phyloP scores from a whole-genome alignment of 2,797 vertebrate species.

The Xenops minutus region DNA sequence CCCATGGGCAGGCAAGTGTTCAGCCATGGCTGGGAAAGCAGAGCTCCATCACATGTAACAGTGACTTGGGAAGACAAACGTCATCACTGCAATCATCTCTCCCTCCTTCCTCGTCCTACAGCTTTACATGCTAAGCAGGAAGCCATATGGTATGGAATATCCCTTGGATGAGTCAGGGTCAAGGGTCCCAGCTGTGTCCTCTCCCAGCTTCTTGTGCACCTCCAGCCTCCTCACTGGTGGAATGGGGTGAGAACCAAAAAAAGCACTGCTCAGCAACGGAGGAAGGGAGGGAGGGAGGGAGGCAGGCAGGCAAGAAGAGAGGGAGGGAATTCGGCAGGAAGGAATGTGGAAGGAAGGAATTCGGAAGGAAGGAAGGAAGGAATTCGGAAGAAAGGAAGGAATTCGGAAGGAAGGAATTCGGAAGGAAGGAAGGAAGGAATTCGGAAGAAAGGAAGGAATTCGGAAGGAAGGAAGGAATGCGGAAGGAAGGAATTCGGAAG shows the following conservation, averaged over 20 bases:
- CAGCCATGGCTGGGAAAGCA: neutral
- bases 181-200: neutral
- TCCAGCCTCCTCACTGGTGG: neutral
- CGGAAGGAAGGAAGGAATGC: too few relatives aligned
- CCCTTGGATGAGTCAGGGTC: neutral
- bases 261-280: neutral
- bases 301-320: neutral
- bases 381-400: fast-evolving
- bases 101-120: too few relatives aligned
- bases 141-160: neutral
- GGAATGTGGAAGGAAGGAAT: too few relatives aligned
- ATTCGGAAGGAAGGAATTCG: too few relatives aligned
- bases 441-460: too few relatives aligned
- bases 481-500: too few relatives aligned
- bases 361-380: fast-evolving
- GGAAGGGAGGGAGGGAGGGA: too few relatives aligned
- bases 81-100: neutral
- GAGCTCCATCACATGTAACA: fast-evolving
- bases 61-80: neutral
- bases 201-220: fast-evolving
- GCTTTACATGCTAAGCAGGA: neutral
- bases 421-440: fast-evolving
- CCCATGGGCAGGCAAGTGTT: neutral
- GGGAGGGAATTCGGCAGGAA: too few relatives aligned
- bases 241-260: neutral